Evolutionary conservation across 2,888 invertebrate species (phyloP).

Genomic region (Strigamia crassipes): DNA sequence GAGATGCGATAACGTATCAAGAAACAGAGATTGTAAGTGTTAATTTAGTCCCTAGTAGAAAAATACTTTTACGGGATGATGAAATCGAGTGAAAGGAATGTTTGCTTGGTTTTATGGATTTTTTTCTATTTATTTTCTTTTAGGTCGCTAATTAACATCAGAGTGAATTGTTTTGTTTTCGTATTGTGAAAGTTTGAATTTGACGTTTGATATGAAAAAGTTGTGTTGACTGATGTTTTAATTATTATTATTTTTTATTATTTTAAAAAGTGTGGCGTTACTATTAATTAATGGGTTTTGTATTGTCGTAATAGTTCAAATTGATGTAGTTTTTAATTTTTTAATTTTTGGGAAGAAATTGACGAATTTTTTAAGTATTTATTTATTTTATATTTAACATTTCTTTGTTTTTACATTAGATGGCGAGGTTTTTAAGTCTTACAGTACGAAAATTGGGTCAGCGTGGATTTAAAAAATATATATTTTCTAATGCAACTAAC

Average conservation of each 20-base stretch:
- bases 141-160: slow-evolving; percentile 27
- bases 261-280: background rate
- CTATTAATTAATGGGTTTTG: background rate
- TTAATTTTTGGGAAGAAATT: too few species aligned
- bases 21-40: slow-evolving; percentile 49
- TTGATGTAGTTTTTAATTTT: too few species aligned
- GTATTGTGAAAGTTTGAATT: too few species aligned
- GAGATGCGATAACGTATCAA: slow-evolving; percentile 47
- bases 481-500: too few species aligned
- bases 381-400: too few species aligned
- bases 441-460: too few species aligned
- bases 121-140: slow-evolving; percentile 31
- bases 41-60: background rate
- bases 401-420: too few species aligned
- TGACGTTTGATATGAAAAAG: background rate
- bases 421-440: too few species aligned
- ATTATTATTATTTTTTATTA: background rate
- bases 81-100: slow-evolving; percentile 8
- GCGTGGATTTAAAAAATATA: too few species aligned
- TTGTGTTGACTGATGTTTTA: background rate
- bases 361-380: too few species aligned
- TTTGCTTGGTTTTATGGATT: background rate
- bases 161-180: background rate
- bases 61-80: background rate
- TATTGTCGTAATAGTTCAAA: too few species aligned